Evolutionary conservation across 2,797 vertebrate species (phyloP).

Genomic region (Clarias pachynema): DNA sequence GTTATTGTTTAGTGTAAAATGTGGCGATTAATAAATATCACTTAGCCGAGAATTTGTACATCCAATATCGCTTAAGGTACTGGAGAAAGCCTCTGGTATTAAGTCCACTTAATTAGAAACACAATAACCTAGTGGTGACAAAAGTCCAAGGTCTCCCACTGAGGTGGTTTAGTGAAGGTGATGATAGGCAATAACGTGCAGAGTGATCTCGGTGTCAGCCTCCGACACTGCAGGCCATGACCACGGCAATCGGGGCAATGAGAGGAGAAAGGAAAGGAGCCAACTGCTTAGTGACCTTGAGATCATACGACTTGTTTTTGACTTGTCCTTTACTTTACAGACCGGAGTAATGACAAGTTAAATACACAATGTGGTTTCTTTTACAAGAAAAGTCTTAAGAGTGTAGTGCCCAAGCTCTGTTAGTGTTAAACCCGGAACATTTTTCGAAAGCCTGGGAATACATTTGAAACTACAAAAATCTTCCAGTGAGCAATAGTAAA

Average conservation of each 20-base stretch:
- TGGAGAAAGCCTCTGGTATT: conserved; percentile 64
- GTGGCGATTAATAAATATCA: conserved; percentile 49
- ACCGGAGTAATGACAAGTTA: conserved; percentile 44
- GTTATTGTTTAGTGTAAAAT: conserved; percentile 46
- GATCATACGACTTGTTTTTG: conserved; percentile 48
- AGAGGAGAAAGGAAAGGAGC: conserved; percentile 24
- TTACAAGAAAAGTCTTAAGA: not conserved
- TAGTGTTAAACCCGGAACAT: not conserved
- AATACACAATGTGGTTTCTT: conserved; percentile 37
- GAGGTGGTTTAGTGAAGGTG: conserved; percentile 58
- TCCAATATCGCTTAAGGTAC: conserved; percentile 66
- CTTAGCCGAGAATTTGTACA: conserved; percentile 41
- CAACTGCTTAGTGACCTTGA: conserved; percentile 51
- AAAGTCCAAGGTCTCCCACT: conserved; percentile 67
- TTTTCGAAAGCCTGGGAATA: not conserved
- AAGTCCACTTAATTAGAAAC: conserved; percentile 73
- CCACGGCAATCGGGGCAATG: conserved; percentile 43
- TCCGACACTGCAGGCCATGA: conserved; percentile 48
- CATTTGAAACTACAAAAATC: not conserved
- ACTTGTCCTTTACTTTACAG: conserved; percentile 42
- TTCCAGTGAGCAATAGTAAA: not conserved
- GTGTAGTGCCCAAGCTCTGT: not conserved
- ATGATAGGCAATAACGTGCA: conserved; percentile 59
- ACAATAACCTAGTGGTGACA: conserved; percentile 72
- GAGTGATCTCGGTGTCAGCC: conserved; percentile 62